Evolutionary conservation across 2,888 invertebrate genomes (phyloP), one percentile per base, ranked within the genome.

Genomic region (Cephus runcator): DNA sequence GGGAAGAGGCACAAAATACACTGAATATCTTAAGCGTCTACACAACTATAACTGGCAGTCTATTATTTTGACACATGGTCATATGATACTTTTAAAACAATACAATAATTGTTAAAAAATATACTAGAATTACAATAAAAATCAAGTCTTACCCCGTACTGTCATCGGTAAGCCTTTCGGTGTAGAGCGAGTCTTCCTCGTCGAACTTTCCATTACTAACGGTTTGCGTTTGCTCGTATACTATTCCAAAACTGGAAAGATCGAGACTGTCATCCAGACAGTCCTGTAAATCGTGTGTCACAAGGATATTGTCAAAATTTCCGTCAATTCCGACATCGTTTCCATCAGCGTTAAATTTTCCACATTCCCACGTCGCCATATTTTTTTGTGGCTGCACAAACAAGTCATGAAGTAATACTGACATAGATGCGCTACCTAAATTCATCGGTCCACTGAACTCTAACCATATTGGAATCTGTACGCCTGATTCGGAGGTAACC

Each of bases 261-360:
- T 92, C 92, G 36, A 92, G 88, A 81, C 90, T 91, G 77, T 92
- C 92, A 79, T 92, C 93, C 69, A 93, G 90, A 83, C 92, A 93
- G 84, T 93, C 93, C 86, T 93, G 93, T 77, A 93, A 89, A 86
- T 93, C 93, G 84, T 93, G 93, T 69, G 92, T 92, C 85, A 93
- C 92, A 75, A 93, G 90, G 80, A 93, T 92, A 85, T 90, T 91
- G 81, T 92, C 89, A 83, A 92, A 92, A 82, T 88, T 90, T 35
- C 82, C 86, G 69, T 84, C 88, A 71, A 87, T 88, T 73, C 84
- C 85, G 69, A 87, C 86, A 79, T 85, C 84, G 83, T 88, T 89
- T 79, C 81, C 85, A 77, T 84, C 82, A 35, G 87, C 85, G 76
- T 84, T 84, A 83, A 89, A 89, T 86, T 89, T 90, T 80, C 88